Percentiles rank a stretch among this genome's conserved stretches.
Conservation (phyloP, 2,113 vertebrate genomes). For the Gadus macrocephalus region DNA sequence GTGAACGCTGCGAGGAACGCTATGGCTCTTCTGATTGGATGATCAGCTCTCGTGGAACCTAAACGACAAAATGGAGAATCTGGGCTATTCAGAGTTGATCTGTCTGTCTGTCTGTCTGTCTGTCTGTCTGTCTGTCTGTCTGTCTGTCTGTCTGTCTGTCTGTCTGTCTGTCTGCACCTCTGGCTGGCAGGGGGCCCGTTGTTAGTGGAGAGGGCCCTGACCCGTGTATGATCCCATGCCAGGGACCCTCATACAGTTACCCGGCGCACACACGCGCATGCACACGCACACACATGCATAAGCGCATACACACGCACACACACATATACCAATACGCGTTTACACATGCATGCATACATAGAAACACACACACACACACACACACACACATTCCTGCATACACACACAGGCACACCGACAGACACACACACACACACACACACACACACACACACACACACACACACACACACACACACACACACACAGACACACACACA, state of each 20-base stretch:
- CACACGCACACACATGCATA: slow-evolving; percentile 3
- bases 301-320: neutral
- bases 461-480: neutral
- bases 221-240: slow-evolving; percentile 45
- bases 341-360: slow-evolving; percentile 10
- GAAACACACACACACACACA: slow-evolving; percentile 12
- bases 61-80: neutral
- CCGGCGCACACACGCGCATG: slow-evolving; percentile 18
- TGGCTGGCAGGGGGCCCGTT: slow-evolving; percentile 26
- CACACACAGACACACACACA: neutral
- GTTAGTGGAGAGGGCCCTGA: slow-evolving; percentile 40
- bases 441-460: slow-evolving; percentile 5
- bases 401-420: slow-evolving; percentile 1
- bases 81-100: neutral
- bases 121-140: slow-evolving; percentile 13
- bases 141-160: slow-evolving; percentile 10
- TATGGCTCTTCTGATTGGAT: too few relatives aligned
- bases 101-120: slow-evolving; percentile 16
- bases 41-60: too few relatives aligned
- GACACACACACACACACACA: neutral
- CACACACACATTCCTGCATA: slow-evolving; percentile 13
- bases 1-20: too few relatives aligned
- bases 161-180: slow-evolving; percentile 16
- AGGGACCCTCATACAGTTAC: slow-evolving; percentile 15
- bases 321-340: neutral